These are phyloP conservation scores for Alouatta palliata DNA, from an alignment of 2,113 vertebrate genomes.

Conservation along the genomic window DNA sequence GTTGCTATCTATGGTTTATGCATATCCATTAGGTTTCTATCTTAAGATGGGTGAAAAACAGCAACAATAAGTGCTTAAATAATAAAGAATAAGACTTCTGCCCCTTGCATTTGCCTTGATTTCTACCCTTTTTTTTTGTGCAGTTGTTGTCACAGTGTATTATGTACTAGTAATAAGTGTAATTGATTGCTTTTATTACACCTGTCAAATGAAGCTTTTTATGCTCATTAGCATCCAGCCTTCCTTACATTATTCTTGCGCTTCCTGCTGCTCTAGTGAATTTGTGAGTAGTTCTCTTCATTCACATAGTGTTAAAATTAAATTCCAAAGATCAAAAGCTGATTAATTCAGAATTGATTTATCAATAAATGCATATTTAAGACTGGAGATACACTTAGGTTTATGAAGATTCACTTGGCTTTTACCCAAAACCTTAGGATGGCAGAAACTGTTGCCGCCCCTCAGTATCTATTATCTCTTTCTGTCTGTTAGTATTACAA, in stretches of 20 bases:
- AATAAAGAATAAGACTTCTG: background rate
- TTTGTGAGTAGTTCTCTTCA: background rate
- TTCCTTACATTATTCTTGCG: conserved; percentile 26
- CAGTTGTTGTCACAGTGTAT: background rate
- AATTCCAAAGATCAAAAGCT: conserved; percentile 39
- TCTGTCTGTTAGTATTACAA: background rate
- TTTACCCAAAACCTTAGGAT: background rate
- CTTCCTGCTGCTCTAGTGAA: conserved; percentile 15
- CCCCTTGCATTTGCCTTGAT: background rate
- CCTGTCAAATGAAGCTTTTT: conserved; percentile 45
- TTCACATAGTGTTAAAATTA: background rate
- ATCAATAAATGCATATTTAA: conserved; percentile 7
- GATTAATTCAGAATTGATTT: background rate
- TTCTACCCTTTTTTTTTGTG: background rate
- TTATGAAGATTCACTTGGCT: background rate
- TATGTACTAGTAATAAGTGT: conserved; percentile 36
- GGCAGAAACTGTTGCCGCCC: background rate
- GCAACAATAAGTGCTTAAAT: background rate
- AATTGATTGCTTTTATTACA: conserved; percentile 45
- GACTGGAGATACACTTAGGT: background rate
- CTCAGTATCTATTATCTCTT: background rate
- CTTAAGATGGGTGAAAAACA: background rate
- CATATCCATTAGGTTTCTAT: background rate
- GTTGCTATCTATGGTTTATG: background rate
- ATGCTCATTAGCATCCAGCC: background rate